These are phyloP conservation scores for Xestia sexstrigata DNA, from an alignment of 2,888 invertebrate species.

Conservation along the genomic window DNA sequence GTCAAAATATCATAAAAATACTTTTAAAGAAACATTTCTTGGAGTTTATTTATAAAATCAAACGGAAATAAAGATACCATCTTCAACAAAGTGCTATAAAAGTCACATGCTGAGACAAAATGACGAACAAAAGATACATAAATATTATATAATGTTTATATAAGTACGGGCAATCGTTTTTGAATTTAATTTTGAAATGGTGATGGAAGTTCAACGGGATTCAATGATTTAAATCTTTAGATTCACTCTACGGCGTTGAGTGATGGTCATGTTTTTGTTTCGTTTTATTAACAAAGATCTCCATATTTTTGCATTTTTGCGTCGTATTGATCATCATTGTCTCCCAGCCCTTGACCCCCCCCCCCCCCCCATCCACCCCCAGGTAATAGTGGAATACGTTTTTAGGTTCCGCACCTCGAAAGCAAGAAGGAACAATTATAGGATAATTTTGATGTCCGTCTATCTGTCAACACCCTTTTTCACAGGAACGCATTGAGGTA, in stretches of 20 bases:
- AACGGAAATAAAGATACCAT: slow-evolving; percentile 57
- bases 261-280: not conserved
- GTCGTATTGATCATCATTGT: too few relatives aligned
- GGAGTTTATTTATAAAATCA: slow-evolving; percentile 23
- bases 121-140: slow-evolving; percentile 47
- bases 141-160: slow-evolving; percentile 48
- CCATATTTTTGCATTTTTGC: too few relatives aligned
- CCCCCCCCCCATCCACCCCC: too few relatives aligned
- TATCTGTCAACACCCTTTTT: too few relatives aligned
- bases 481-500: too few relatives aligned
- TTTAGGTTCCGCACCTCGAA: too few relatives aligned
- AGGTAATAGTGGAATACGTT: too few relatives aligned
- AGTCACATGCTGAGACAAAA: slow-evolving; percentile 59
- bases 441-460: too few relatives aligned
- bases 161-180: slow-evolving; percentile 54
- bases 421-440: too few relatives aligned
- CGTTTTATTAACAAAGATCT: too few relatives aligned
- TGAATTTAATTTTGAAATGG: slow-evolving; percentile 49
- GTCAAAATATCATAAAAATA: slow-evolving; percentile 42
- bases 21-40: slow-evolving; percentile 18
- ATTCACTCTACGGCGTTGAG: not conserved
- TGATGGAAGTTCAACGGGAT: slow-evolving; percentile 25
- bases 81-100: slow-evolving; percentile 47
- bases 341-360: too few relatives aligned
- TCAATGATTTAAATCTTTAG: not conserved